phyloP scores from a whole-genome alignment of 2,797 vertebrate species.

The Phataginus tricuspis region DNA sequence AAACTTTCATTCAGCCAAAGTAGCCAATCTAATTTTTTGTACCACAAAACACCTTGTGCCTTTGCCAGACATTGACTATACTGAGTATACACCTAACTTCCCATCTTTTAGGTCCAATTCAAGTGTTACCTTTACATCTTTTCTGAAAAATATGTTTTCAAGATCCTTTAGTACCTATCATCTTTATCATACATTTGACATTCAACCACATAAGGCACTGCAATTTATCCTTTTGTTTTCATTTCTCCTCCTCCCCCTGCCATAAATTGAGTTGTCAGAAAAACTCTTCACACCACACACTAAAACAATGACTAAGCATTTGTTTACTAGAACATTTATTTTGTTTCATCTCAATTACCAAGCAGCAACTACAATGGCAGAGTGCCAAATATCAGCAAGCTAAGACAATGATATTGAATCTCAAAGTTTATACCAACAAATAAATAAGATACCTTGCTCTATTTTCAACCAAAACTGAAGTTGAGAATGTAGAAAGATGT shows the following conservation, averaged over 20 bases:
- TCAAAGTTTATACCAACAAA: not conserved
- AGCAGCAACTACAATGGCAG: not conserved
- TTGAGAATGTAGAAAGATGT: not conserved
- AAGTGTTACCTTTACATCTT: not conserved
- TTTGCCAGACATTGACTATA: not conserved
- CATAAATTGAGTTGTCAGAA: not conserved
- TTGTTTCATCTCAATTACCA: not conserved
- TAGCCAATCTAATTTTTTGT: not conserved
- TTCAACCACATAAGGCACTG: not conserved
- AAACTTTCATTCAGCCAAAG: not conserved
- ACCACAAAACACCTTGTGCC: not conserved
- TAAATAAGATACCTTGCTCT: not conserved
- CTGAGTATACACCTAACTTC: not conserved
- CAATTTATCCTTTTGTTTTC: not conserved
- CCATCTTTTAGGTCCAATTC: not conserved
- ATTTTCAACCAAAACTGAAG: not conserved
- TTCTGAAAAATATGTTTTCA: not conserved
- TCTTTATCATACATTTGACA: not conserved
- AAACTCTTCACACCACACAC: not conserved
- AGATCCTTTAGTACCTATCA: not conserved
- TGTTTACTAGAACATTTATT: not conserved
- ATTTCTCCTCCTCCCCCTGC: not conserved
- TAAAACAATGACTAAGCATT: not conserved
- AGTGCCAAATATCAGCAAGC: not conserved
- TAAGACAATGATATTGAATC: not conserved